phyloP scores from a whole-genome alignment of 2,888 invertebrate species.

The Papilio elwesi region DNA sequence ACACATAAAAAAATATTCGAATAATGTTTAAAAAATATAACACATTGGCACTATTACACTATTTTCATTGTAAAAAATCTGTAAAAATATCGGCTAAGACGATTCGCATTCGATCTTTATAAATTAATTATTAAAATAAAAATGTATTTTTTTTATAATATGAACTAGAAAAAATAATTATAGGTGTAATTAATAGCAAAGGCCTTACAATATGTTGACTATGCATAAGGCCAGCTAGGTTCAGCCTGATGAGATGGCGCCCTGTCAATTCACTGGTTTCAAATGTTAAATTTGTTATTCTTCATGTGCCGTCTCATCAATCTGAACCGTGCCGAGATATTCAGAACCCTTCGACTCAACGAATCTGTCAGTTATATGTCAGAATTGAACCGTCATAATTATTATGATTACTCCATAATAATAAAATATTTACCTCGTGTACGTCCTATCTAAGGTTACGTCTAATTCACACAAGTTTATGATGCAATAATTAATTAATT shows the following conservation, averaged over 20 bases:
- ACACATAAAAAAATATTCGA: background rate
- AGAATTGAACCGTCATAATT: background rate
- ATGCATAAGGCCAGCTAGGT: too few species aligned
- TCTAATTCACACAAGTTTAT: too few species aligned
- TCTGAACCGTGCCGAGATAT: background rate
- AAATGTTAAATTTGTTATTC: too few species aligned
- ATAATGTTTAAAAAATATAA: background rate
- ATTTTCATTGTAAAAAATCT: background rate
- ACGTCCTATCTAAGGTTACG: too few species aligned
- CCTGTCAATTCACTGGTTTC: too few species aligned
- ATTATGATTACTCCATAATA: background rate
- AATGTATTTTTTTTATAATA: constrained; percentile 17
- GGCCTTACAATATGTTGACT: too few species aligned
- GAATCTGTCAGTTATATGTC: background rate
- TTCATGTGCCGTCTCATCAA: background rate
- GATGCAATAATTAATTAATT: too few species aligned
- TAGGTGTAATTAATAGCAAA: background rate
- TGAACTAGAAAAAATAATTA: background rate
- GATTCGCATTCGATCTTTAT: constrained; percentile 4
- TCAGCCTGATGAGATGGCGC: background rate
- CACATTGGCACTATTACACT: constrained; percentile 29
- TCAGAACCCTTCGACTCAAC: background rate
- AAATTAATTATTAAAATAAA: constrained; percentile 25
- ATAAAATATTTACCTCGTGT: too few species aligned
- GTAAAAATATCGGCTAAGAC: constrained; percentile 20